Evolutionary conservation across 2,888 invertebrate genomes (phyloP), one percentile per base, ranked within the genome.

Genomic region (Drosophila eohydei): DNA sequence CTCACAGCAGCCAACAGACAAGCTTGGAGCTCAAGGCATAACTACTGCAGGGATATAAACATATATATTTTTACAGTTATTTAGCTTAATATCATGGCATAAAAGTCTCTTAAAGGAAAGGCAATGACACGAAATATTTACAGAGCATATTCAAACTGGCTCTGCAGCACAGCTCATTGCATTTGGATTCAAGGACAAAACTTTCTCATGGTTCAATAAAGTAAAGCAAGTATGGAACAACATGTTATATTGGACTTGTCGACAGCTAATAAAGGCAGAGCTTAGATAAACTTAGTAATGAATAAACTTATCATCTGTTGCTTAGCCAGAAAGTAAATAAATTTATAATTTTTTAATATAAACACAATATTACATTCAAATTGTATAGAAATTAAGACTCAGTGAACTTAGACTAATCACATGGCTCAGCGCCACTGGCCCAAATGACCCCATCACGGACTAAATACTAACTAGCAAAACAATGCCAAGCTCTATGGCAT

Each of bases 401-500:
- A 44, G 0, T 26, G 12, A 26, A 3, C 6, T 32, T 2, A 16
- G 11, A 9, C 16, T 16, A 9, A 30, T 40, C n/a, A 7, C 41
- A 8, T 9, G 1, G 3, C 41, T 41, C 16, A 8, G 30, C 41
- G 41, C 21, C 8, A 1, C 16, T 26, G 4, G 7, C 9, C 11
- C 41, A 14, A 0, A 1, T 28, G 6, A 41, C 30, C 16, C 16
- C 36, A 38, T 7, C 44, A n/a, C 26, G 43, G 26, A 28, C 55
- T 32, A 56, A 36, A 55, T 36, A 11, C 11, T 34, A 43, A n/a
- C 5, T 11, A n/a, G 43, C 21, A 9, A 26, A 43, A 36, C 46
- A 46, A 26, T 50, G 56, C 28, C 36, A 34, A 14, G 14, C 21
- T 21, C 36, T n/a, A 21, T 21, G 36, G 21, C 60, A 58, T 70